Conservation (phyloP, 2,113 vertebrate species). For the Lepus europaeus region DNA sequence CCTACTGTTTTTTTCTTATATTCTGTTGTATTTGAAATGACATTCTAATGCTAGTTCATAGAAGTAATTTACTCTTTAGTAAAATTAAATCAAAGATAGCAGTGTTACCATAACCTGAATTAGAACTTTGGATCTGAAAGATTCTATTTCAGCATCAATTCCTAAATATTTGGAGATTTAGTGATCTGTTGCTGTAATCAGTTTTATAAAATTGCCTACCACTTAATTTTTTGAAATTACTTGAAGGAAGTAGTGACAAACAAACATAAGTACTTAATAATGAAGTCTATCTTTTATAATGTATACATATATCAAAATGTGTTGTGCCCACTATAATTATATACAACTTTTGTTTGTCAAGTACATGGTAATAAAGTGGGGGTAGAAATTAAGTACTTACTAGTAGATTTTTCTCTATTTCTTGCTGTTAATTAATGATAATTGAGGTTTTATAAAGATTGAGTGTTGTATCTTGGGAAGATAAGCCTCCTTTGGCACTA, state of each 20-base stretch:
- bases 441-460: conserved; percentile 26
- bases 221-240: conserved; percentile 39
- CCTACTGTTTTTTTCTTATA: not conserved
- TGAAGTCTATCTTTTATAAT: not conserved
- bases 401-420: conserved; percentile 13
- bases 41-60: not conserved
- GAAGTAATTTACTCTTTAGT: not conserved
- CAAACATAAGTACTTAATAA: conserved; percentile 28
- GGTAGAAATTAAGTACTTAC: not conserved
- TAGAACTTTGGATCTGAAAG: not conserved
- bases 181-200: not conserved
- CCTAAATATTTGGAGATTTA: conserved; percentile 12
- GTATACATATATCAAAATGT: not conserved
- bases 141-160: conserved; percentile 37
- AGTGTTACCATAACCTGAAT: not conserved
- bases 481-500: conserved; percentile 31
- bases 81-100: not conserved
- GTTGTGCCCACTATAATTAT: not conserved
- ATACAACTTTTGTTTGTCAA: not conserved
- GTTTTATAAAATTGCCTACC: conserved; percentile 39
- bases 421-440: conserved; percentile 14
- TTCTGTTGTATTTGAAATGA: not conserved
- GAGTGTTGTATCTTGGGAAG: conserved; percentile 15
- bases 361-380: not conserved
- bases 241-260: conserved; percentile 27